Evolutionary conservation across 2,113 vertebrate genomes (phyloP).

Genomic region (Canis aureus): DNA sequence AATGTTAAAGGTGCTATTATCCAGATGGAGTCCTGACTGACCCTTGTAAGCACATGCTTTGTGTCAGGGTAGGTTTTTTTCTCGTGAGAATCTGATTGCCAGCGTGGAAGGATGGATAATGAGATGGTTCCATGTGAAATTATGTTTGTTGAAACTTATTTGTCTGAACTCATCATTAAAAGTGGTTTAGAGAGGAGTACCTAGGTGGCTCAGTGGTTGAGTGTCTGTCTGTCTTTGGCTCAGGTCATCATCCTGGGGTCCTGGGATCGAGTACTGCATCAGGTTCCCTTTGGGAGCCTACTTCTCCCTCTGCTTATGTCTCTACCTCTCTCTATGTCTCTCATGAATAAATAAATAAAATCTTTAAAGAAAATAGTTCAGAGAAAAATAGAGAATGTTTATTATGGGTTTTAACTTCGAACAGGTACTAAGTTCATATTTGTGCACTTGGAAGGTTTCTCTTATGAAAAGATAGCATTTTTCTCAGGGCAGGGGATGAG

Average conservation of each 20-base stretch:
- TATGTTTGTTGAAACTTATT: background rate
- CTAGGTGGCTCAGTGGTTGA: too few species aligned
- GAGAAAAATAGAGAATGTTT: background rate
- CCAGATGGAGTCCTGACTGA: background rate
- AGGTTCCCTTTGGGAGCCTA: too few species aligned
- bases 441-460: slow-evolving; percentile 15
- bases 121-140: background rate
- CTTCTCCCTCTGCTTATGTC: too few species aligned
- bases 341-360: too few species aligned
- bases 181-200: background rate
- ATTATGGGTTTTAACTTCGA: background rate
- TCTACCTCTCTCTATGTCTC: too few species aligned
- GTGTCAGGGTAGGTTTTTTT: background rate
- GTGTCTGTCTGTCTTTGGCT: too few species aligned
- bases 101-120: background rate
- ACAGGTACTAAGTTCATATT: background rate
- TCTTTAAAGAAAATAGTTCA: background rate
- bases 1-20: slow-evolving; percentile 18
- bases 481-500: background rate
- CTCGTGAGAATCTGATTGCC: slow-evolving; percentile 20
- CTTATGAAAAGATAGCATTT: slow-evolving; percentile 14
- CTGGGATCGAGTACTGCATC: too few species aligned
- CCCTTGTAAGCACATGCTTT: background rate
- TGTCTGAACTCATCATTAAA: background rate
- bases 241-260: too few species aligned